These are phyloP conservation scores for Brachystomella parvula DNA, from an alignment of 1,140 invertebrate species.

Conservation along the genomic window DNA sequence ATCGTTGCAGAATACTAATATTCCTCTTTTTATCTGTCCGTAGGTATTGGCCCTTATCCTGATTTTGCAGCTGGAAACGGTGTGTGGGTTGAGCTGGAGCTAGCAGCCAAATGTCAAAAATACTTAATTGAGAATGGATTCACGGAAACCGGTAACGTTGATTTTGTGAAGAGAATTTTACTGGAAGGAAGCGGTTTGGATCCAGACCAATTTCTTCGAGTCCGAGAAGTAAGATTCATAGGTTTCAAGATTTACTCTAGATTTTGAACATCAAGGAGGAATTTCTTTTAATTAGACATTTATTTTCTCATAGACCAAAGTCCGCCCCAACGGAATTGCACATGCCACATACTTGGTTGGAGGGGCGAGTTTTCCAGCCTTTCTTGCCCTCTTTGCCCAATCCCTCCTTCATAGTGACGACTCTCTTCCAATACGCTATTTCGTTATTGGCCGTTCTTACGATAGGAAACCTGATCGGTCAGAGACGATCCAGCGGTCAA, in stretches of 20 bases:
- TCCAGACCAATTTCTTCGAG: slow-evolving; percentile 22
- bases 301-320: background rate
- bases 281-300: slow-evolving; percentile 1
- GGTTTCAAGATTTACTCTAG: background rate
- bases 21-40: background rate
- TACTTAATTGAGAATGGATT: slow-evolving; percentile 20
- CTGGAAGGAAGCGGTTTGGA: slow-evolving; percentile 22
- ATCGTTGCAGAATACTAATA: background rate
- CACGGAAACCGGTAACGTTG: slow-evolving; percentile 24
- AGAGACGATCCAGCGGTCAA: slow-evolving; percentile 13
- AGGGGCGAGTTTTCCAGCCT: slow-evolving; percentile 26
- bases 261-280: no score
- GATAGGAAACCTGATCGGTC: background rate
- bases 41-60: slow-evolving; percentile 15
- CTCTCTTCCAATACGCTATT: slow-evolving; percentile 23
- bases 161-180: slow-evolving; percentile 22
- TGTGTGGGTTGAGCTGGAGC: slow-evolving; percentile 14
- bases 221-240: slow-evolving; percentile 25
- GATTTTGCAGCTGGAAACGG: slow-evolving; percentile 15
- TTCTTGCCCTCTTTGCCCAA: slow-evolving; percentile 26
- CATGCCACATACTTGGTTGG: slow-evolving; percentile 29
- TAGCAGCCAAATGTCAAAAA: slow-evolving; percentile 16
- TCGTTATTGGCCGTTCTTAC: slow-evolving; percentile 30
- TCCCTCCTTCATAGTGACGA: slow-evolving; percentile 14
- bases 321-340: slow-evolving; percentile 1